These are phyloP conservation scores for Cantharis nigra DNA, from an alignment of 2,888 invertebrate species.

Conservation along the genomic window DNA sequence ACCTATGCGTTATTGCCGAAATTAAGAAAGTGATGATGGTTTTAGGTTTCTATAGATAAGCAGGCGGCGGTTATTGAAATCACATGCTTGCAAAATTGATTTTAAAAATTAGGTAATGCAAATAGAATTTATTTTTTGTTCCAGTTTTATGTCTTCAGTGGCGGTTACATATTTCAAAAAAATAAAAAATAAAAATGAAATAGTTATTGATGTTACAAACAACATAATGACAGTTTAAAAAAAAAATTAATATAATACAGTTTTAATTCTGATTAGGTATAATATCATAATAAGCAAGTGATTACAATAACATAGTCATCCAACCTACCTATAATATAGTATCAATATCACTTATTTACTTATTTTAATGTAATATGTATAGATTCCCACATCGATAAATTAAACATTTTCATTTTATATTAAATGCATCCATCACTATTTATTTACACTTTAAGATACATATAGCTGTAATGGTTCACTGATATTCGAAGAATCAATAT, in stretches of 20 bases:
- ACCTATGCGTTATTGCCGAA: no score
- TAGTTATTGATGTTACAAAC: no score
- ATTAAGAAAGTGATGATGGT: no score
- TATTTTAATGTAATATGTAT: neutral
- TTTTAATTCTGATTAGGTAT: neutral
- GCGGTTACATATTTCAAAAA: no score
- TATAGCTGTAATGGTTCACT: neutral
- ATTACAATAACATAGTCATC: neutral
- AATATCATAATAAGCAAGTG: neutral
- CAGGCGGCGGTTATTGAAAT: neutral
- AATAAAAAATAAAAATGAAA: no score
- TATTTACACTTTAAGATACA: neutral
- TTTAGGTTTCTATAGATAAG: neutral
- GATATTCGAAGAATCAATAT: slow-evolving; percentile 11
- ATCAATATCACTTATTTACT: neutral
- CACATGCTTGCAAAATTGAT: neutral
- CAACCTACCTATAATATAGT: neutral
- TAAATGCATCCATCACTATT: neutral
- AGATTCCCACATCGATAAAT: neutral
- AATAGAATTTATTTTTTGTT: no score
- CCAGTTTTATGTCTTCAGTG: no score
- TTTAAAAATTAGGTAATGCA: neutral
- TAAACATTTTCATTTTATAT: neutral
- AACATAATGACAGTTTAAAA: neutral
- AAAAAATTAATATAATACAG: neutral